Conservation (phyloP, 2,888 invertebrate species). For the Heliconius hortense region DNA sequence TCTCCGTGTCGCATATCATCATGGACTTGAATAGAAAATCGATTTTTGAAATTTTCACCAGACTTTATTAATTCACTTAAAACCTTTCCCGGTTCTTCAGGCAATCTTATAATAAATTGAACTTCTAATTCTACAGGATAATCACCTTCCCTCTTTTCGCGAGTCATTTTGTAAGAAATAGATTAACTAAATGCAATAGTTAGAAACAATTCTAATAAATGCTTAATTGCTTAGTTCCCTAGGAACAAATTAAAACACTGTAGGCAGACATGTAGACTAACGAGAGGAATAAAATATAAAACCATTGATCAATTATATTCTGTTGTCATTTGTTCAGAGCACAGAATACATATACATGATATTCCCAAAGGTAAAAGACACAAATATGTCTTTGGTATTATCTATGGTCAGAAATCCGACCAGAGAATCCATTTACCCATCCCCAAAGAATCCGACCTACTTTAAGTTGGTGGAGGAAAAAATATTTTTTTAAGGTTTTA, state of each 20-base stretch:
- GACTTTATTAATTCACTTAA: slow-evolving; percentile 88
- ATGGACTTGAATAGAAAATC: slow-evolving; percentile 92
- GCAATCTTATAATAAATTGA: slow-evolving; percentile 90
- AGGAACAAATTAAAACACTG: background rate
- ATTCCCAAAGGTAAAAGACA: background rate
- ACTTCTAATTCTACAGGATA: slow-evolving; percentile 89
- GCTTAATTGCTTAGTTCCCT: background rate
- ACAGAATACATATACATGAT: too few species aligned
- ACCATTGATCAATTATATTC: background rate
- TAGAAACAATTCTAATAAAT: background rate
- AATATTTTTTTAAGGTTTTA: too few species aligned
- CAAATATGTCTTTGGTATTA: too few species aligned
- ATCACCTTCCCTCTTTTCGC: slow-evolving; percentile 69
- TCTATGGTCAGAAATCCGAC: too few species aligned
- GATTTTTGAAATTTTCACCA: slow-evolving; percentile 91
- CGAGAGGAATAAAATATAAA: background rate
- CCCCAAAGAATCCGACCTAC: too few species aligned
- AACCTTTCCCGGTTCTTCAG: slow-evolving; percentile 89
- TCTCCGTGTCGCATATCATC: slow-evolving; percentile 94
- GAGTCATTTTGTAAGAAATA: slow-evolving; percentile 54
- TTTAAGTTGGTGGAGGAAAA: too few species aligned
- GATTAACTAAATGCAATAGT: background rate
- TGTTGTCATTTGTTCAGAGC: background rate
- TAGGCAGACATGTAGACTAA: background rate
- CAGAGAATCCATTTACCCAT: too few species aligned